Conservation (phyloP, 2,113 vertebrate genomes). For the Notechis scutatus region DNA sequence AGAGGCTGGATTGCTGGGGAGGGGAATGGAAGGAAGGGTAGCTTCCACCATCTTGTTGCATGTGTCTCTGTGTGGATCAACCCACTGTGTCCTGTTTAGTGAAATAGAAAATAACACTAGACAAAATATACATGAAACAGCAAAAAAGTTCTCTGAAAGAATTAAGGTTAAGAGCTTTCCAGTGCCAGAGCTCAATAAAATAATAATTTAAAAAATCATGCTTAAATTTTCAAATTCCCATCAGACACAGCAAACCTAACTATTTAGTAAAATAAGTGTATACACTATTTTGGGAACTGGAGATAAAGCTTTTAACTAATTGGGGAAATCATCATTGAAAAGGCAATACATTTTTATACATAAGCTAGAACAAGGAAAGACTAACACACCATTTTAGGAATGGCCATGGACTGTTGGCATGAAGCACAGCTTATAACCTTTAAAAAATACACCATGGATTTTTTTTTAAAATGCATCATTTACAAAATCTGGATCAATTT, state of each 20-base stretch:
- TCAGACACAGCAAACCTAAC: constrained; percentile 85
- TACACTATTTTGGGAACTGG: constrained; percentile 63
- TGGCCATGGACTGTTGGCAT: constrained; percentile 80
- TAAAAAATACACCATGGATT: constrained; percentile 67
- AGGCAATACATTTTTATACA: constrained; percentile 73
- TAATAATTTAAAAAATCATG: constrained; percentile 63
- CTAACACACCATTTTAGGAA: constrained; percentile 79
- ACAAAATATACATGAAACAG: constrained; percentile 69
- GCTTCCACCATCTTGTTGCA: not conserved
- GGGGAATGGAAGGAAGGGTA: not conserved
- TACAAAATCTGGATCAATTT: constrained; percentile 74
- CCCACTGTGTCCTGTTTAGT: constrained; percentile 49
- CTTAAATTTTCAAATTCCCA: constrained; percentile 75
- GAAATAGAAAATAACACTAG: constrained; percentile 52
- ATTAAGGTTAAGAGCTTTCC: constrained; percentile 73
- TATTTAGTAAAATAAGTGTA: constrained; percentile 65
- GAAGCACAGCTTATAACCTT: constrained; percentile 69
- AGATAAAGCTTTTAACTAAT: constrained; percentile 66
- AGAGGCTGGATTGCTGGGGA: not conserved
- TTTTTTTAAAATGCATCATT: constrained; percentile 68
- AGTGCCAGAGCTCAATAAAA: constrained; percentile 76
- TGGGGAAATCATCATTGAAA: constrained; percentile 59
- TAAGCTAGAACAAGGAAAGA: constrained; percentile 72
- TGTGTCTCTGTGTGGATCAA: not conserved
- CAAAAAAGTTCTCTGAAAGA: constrained; percentile 55